Evolutionary conservation across 2,797 vertebrate genomes (phyloP).

Genomic region (Pipistrellus pipistrellus): DNA sequence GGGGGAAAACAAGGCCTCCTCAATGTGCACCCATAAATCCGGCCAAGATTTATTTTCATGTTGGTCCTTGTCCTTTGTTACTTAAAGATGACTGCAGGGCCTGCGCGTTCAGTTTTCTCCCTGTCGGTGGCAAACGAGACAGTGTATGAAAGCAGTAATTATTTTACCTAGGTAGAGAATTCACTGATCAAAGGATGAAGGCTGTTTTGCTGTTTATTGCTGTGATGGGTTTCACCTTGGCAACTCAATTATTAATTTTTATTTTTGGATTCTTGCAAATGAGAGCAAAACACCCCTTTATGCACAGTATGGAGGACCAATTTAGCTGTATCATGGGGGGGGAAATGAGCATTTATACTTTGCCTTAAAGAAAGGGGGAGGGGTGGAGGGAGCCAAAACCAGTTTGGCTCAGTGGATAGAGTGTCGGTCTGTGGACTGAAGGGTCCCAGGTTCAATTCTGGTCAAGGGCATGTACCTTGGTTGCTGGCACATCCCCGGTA

Average conservation of each 20-base stretch:
- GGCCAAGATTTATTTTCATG: constrained; percentile 75
- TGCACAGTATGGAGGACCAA: too few relatives aligned
- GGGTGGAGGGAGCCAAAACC: too few relatives aligned
- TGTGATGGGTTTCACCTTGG: background rate
- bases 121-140: constrained; percentile 36
- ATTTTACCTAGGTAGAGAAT: constrained; percentile 48
- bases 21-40: constrained; percentile 65
- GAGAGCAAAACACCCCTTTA: background rate
- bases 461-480: too few relatives aligned
- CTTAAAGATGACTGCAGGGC: background rate
- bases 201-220: background rate
- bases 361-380: background rate
- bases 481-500: too few relatives aligned
- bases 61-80: constrained; percentile 55
- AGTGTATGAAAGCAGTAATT: constrained; percentile 55
- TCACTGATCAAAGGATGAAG: background rate
- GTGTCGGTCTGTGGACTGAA: too few relatives aligned
- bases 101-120: background rate
- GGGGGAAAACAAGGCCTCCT: constrained; percentile 39
- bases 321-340: background rate
- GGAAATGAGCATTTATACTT: background rate
- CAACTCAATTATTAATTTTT: background rate
- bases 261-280: background rate
- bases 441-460: too few relatives aligned
- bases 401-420: too few relatives aligned